These are phyloP conservation scores for Eulemur macaco DNA, from an alignment of 2,113 vertebrate genomes.

Conservation along the genomic window DNA sequence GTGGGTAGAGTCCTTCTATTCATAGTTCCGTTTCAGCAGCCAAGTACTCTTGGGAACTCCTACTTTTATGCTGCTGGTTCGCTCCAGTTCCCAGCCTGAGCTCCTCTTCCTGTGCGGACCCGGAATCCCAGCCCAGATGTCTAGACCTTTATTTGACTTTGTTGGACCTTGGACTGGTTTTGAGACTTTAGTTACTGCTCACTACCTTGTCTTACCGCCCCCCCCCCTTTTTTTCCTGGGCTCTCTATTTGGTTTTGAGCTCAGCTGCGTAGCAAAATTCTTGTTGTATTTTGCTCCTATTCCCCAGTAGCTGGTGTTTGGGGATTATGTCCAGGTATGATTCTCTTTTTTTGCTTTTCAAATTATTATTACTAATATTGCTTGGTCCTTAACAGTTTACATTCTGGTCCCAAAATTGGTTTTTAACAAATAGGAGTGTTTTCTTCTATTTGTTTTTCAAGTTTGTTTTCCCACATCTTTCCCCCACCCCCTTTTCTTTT, in stretches of 20 bases:
- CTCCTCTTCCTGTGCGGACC: not conserved
- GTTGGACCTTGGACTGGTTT: not conserved
- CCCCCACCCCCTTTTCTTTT: not conserved
- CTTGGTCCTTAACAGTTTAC: not conserved
- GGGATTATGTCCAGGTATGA: not conserved
- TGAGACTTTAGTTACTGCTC: not conserved
- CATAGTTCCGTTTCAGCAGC: not conserved
- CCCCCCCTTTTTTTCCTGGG: not conserved
- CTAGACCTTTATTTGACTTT: not conserved
- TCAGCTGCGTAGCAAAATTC: not conserved
- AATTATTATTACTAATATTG: not conserved
- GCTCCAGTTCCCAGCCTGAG: not conserved
- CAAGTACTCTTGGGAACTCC: not conserved
- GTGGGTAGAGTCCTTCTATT: not conserved
- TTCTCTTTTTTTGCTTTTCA: not conserved
- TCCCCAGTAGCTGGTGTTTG: not conserved
- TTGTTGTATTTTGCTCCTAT: not conserved
- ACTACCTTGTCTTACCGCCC: not conserved
- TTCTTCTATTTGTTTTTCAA: slow-evolving; percentile 20
- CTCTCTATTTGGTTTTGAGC: not conserved
- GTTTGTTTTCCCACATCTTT: not conserved
- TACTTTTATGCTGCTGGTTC: not conserved
- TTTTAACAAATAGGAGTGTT: not conserved
- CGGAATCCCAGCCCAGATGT: not conserved
- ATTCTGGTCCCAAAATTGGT: not conserved